A percentile compares a stretch with the other conserved stretches of the same genome.
Evolutionary conservation across 2,888 invertebrate genomes (phyloP).

Genomic region (Lissonota sp.): DNA sequence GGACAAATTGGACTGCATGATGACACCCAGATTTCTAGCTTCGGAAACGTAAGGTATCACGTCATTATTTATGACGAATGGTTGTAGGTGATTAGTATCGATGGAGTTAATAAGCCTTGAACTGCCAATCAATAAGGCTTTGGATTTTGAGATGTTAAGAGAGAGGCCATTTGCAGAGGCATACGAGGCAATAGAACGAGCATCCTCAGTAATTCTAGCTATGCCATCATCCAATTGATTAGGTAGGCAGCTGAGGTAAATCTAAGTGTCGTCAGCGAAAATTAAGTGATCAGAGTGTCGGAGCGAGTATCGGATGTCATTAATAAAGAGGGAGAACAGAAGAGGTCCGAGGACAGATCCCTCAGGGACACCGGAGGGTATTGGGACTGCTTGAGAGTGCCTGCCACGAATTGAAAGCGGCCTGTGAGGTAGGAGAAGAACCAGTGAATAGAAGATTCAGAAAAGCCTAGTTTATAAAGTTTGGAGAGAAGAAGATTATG

Average conservation of each 20-base stretch:
- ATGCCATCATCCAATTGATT: neutral
- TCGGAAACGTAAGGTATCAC: too few species aligned
- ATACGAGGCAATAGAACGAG: too few species aligned
- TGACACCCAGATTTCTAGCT: too few species aligned
- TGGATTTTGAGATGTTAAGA: too few species aligned
- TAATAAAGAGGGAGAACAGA: constrained; percentile 6
- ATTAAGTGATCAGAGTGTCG: neutral
- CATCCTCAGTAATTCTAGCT: too few species aligned
- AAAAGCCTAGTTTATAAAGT: neutral
- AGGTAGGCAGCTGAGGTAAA: neutral
- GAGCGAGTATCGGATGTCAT: neutral
- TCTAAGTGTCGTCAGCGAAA: constrained; percentile 27
- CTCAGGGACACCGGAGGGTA: neutral
- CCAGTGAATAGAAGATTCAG: neutral
- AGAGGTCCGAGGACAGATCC: constrained; percentile 33
- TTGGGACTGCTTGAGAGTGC: neutral
- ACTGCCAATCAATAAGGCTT: too few species aligned
- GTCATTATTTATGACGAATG: too few species aligned
- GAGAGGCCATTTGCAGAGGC: too few species aligned
- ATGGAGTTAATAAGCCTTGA: too few species aligned
- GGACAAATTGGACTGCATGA: too few species aligned
- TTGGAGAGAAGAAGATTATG: neutral
- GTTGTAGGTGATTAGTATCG: too few species aligned
- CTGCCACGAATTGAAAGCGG: neutral
- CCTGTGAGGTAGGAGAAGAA: constrained; percentile 2